These are phyloP conservation scores for Polia nebulosa DNA, from an alignment of 2,888 invertebrate genomes.

Conservation along the genomic window DNA sequence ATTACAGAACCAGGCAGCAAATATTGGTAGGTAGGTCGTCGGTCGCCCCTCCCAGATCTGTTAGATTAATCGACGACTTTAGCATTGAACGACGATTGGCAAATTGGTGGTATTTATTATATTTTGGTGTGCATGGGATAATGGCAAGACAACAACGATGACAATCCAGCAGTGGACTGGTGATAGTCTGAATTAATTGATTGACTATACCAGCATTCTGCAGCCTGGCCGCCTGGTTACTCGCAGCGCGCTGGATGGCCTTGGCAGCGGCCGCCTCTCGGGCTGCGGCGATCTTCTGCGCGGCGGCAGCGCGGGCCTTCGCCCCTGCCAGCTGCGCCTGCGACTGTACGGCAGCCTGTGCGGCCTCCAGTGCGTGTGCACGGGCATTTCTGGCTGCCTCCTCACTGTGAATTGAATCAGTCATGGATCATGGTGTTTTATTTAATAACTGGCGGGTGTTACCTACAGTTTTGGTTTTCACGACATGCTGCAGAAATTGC, in stretches of 20 bases:
- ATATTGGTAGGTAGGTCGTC: too few species aligned
- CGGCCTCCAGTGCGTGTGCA: conserved; percentile 93
- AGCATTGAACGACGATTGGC: too few species aligned
- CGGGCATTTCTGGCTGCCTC: conserved; percentile 93
- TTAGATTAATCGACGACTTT: too few species aligned
- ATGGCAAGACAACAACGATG: not conserved
- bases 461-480: too few species aligned
- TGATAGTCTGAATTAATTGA: not conserved
- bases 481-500: too few species aligned
- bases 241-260: conserved; percentile 93
- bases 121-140: too few species aligned
- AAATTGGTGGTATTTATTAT: too few species aligned
- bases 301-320: conserved; percentile 93
- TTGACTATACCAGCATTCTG: conserved; percentile 90
- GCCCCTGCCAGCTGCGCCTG: conserved; percentile 93
- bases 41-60: too few species aligned
- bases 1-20: too few species aligned
- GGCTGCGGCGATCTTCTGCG: conserved; percentile 93
- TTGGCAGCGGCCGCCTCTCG: conserved; percentile 94
- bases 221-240: conserved; percentile 93
- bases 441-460: not conserved
- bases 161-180: not conserved
- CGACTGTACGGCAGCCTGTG: conserved; percentile 92
- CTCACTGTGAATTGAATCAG: conserved; percentile 82
- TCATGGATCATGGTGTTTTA: not conserved